A percentile compares a stretch with the other conserved stretches of the same genome.
Evolutionary conservation across 2,797 vertebrate species (phyloP).

Genomic region (Acipenser oxyrinchus): DNA sequence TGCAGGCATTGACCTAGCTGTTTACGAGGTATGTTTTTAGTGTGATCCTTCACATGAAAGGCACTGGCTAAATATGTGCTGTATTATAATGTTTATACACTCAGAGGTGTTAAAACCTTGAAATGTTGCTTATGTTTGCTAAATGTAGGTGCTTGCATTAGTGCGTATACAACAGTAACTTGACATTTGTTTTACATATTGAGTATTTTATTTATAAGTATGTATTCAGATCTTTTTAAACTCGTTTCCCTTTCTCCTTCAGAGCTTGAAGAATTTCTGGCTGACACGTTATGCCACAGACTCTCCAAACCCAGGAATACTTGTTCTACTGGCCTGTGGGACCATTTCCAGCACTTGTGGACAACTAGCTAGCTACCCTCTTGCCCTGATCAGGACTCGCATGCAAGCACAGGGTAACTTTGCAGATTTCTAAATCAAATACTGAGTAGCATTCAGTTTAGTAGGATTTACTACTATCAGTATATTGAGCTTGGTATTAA

Average conservation of each 20-base stretch:
- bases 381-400: constrained; percentile 85
- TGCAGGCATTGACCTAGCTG: constrained; percentile 88
- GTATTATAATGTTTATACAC: not conserved
- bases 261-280: constrained; percentile 88
- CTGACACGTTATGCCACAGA: constrained; percentile 72
- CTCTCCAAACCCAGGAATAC: constrained; percentile 76
- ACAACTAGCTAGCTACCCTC: constrained; percentile 88
- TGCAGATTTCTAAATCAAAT: not conserved
- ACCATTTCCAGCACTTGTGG: constrained; percentile 88
- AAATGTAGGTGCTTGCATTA: not conserved
- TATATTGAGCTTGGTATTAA: not conserved
- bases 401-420: constrained; percentile 93
- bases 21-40: constrained; percentile 77
- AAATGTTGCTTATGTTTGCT: constrained; percentile 11
- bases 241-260: constrained; percentile 17
- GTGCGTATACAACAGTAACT: not conserved
- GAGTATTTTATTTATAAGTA: not conserved
- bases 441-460: not conserved
- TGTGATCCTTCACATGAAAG: not conserved
- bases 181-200: not conserved
- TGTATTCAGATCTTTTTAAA: not conserved
- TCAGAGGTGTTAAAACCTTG: not conserved
- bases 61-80: not conserved
- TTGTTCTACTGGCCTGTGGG: constrained; percentile 82
- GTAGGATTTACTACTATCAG: not conserved